These are phyloP conservation scores for Blastobasis lacticolella DNA, from an alignment of 2,888 invertebrate genomes.

Conservation along the genomic window DNA sequence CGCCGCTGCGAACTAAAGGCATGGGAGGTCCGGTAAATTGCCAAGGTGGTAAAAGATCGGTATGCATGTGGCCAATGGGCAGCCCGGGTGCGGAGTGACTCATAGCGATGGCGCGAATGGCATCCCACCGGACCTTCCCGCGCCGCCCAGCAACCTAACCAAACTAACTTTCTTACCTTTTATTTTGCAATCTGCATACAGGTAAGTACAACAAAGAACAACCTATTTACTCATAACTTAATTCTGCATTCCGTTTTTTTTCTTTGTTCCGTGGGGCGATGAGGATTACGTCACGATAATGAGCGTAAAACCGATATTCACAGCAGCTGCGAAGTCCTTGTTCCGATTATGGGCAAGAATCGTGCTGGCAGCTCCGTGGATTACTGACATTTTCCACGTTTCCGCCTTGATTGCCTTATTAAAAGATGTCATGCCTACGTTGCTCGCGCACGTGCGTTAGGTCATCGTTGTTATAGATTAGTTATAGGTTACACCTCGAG, in stretches of 20 bases:
- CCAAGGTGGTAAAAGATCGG: slow-evolving; percentile 33
- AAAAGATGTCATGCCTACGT: slow-evolving; percentile 58
- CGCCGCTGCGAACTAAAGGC: slow-evolving; percentile 10
- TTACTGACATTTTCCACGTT: slow-evolving; percentile 70
- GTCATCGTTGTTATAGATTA: slow-evolving; percentile 6
- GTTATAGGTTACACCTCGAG: too few species aligned
- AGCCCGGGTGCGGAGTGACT: slow-evolving; percentile 43
- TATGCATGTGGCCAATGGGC: slow-evolving; percentile 18
- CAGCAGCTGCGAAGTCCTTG: slow-evolving; percentile 70
- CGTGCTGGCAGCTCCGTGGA: slow-evolving; percentile 61
- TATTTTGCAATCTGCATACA: too few species aligned
- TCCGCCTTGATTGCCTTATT: slow-evolving; percentile 66
- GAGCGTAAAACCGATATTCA: slow-evolving; percentile 63
- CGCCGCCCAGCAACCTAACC: slow-evolving; percentile 33
- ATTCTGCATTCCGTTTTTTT: slow-evolving; percentile 21
- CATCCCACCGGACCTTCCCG: slow-evolving; percentile 54
- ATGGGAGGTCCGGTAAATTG: slow-evolving; percentile 23
- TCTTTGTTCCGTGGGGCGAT: slow-evolving; percentile 59
- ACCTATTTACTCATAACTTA: too few species aligned
- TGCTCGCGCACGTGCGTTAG: slow-evolving; percentile 42
- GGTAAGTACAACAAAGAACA: too few species aligned
- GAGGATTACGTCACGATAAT: slow-evolving; percentile 66
- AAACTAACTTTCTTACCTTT: not conserved
- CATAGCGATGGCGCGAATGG: slow-evolving; percentile 41
- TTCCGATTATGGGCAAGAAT: slow-evolving; percentile 69